Evolutionary conservation across 2,888 invertebrate genomes (phyloP).

Genomic region (Agriotes lineatus): DNA sequence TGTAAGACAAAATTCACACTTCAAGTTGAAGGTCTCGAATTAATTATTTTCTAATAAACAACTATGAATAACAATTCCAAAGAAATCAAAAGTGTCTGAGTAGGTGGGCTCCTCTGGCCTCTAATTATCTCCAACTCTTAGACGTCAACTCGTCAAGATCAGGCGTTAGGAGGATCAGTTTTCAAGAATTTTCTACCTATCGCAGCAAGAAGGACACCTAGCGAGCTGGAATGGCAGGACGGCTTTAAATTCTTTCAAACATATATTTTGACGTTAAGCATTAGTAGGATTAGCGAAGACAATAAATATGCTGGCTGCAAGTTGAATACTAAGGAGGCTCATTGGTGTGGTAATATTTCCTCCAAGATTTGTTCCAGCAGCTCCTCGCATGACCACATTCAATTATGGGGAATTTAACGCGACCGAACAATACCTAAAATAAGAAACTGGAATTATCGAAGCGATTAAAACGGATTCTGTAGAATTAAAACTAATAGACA

Average conservation of each 20-base stretch:
- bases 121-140: constrained; percentile 41
- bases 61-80: constrained; percentile 19
- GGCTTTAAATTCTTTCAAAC: constrained; percentile 42
- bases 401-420: background rate
- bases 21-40: background rate
- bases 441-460: background rate
- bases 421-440: too few relatives aligned
- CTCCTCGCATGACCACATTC: background rate
- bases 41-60: background rate
- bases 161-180: constrained; percentile 39
- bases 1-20: background rate
- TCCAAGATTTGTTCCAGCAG: background rate
- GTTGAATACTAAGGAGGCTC: constrained; percentile 32
- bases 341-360: constrained; percentile 14
- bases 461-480: background rate
- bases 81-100: constrained; percentile 35
- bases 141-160: constrained; percentile 43
- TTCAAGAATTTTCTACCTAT: constrained; percentile 37
- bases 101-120: constrained; percentile 35
- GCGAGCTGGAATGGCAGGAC: constrained; percentile 38
- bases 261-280: constrained; percentile 44
- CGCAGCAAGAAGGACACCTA: constrained; percentile 39
- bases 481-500: too few relatives aligned
- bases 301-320: constrained; percentile 35
- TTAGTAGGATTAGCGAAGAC: constrained; percentile 42